These are phyloP conservation scores for Enhydra lutris DNA, from an alignment of 2,113 vertebrate species.

Conservation along the genomic window DNA sequence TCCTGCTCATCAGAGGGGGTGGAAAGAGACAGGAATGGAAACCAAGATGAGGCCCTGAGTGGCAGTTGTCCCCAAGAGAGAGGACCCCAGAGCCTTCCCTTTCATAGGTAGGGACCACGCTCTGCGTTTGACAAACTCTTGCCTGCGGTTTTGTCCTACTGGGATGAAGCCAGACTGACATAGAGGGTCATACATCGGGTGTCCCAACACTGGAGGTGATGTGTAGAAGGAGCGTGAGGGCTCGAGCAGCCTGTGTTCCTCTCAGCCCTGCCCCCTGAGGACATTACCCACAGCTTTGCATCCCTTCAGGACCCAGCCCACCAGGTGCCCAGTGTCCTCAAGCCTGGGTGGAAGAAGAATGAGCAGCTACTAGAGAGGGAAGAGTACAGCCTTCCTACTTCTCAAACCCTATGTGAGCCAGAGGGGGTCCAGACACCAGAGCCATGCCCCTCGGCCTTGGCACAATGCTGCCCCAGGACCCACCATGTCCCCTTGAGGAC, in stretches of 20 bases:
- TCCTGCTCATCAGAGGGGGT: no score
- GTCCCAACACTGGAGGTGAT: rapidly evolving
- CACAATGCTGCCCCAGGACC: not conserved
- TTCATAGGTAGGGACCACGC: rapidly evolving
- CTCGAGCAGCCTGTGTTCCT: rapidly evolving
- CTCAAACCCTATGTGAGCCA: not conserved
- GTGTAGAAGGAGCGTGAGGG: rapidly evolving
- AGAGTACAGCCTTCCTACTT: not conserved
- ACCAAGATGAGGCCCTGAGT: not conserved
- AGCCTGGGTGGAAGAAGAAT: not conserved
- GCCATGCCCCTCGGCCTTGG: rapidly evolving
- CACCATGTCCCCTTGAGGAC: not conserved
- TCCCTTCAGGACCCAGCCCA: not conserved
- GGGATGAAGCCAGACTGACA: not conserved
- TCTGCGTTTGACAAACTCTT: not conserved
- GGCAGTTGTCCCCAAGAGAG: not conserved
- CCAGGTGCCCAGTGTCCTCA: not conserved
- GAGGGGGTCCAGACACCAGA: not conserved
- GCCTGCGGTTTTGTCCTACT: not conserved
- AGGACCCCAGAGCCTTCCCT: no score
- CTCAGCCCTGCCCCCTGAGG: no score
- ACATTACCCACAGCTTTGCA: rapidly evolving
- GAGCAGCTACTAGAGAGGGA: not conserved
- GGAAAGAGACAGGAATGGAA: not conserved
- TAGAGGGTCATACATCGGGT: not conserved